Conservation (phyloP, 2,797 vertebrate genomes). For the Hemibagrus guttatus region DNA sequence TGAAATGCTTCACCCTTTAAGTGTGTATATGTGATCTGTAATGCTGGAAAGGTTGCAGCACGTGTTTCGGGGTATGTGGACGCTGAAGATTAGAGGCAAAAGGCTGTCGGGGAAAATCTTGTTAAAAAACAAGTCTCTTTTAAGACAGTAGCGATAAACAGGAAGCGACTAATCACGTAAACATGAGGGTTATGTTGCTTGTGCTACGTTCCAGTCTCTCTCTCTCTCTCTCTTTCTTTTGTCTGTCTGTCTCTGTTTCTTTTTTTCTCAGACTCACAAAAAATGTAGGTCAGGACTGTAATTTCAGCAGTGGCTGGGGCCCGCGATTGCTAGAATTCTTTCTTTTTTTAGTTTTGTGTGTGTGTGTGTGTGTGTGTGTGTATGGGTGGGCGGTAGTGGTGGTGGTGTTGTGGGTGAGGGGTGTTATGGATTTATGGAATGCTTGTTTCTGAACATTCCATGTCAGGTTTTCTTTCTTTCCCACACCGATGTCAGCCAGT, state of each 20-base stretch:
- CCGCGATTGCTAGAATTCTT: constrained; percentile 39
- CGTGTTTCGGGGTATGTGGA: constrained; percentile 7
- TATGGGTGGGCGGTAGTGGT: constrained; percentile 41
- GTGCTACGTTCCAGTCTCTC: constrained; percentile 22
- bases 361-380: constrained; percentile 54
- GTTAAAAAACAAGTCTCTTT: constrained; percentile 6
- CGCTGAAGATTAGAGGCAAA: not conserved
- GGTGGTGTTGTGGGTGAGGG: constrained; percentile 27
- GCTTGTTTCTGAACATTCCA: constrained; percentile 62
- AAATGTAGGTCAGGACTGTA: constrained; percentile 72
- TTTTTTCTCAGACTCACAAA: constrained; percentile 36
- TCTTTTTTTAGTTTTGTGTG: constrained; percentile 36
- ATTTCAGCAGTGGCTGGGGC: constrained; percentile 60
- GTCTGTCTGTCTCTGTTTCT: not conserved
- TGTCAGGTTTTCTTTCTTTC: constrained; percentile 73
- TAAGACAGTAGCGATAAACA: constrained; percentile 31
- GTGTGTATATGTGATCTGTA: not conserved
- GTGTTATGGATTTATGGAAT: constrained; percentile 37
- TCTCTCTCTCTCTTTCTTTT: constrained; percentile 17
- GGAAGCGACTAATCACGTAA: constrained; percentile 38
- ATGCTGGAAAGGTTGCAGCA: not conserved
- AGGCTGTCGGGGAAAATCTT: constrained; percentile 28
- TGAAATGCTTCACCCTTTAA: not conserved
- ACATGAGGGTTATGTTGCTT: constrained; percentile 41
- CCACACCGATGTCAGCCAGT: constrained; percentile 70